These are phyloP conservation scores for Rattus rattus DNA, from an alignment of 2,113 vertebrate species.

Conservation along the genomic window DNA sequence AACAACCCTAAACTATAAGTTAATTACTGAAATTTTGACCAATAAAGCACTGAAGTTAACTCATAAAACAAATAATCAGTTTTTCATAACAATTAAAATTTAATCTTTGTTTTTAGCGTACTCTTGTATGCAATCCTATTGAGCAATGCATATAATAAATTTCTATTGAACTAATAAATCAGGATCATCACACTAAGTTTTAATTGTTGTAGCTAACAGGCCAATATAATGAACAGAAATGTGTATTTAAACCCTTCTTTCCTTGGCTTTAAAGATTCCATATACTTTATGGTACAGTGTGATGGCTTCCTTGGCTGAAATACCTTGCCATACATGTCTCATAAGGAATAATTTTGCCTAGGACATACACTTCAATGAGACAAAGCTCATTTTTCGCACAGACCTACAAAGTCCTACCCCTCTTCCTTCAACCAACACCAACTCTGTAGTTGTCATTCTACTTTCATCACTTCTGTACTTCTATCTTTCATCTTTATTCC, in stretches of 20 bases:
- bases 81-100: neutral
- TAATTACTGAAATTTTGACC: neutral
- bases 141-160: neutral
- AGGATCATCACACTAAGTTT: neutral
- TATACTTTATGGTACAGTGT: neutral
- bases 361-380: rapidly evolving
- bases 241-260: neutral
- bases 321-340: neutral
- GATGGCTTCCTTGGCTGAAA: neutral
- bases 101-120: neutral
- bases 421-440: rapidly evolving
- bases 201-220: neutral
- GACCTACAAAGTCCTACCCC: neutral
- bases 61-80: neutral
- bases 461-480: neutral
- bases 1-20: neutral
- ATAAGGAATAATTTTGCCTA: neutral
- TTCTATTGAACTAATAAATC: neutral
- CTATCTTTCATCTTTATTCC: neutral
- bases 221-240: neutral
- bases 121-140: neutral
- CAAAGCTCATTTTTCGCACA: neutral
- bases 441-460: neutral
- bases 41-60: neutral
- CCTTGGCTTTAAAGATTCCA: neutral